Base-by-base conservation (phyloP, 1,140 invertebrate genomes). In the Listronotus bonariensis region DNA sequence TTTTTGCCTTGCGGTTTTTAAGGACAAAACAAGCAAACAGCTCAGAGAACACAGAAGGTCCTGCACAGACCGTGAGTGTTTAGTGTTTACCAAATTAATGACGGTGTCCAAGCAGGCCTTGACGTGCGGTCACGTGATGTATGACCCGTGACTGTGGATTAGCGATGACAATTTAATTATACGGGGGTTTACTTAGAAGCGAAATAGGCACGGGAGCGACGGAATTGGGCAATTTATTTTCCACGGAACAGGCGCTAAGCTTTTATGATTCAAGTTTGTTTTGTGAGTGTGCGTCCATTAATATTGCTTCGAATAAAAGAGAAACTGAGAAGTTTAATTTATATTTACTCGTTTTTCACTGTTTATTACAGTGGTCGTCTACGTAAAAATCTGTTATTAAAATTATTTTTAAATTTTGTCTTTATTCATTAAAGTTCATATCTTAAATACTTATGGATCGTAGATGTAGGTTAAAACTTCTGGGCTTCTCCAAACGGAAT, bases 121-220 rank as follows among this genome's bases (percentile, higher is more conserved):
- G 69, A 70, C 71, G 62, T 69, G 72, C 70, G 72, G 72, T 74
- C 72, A 74, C 67, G 71, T 74, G 72, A 74, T 73, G 67, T 71
- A 74, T 73, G 72, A 72, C 71, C 69, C 62, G 60, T 67, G 63
- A 68, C 67, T 55, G 46, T 46, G 71, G 72, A 74, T 74, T 74
- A 74, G 68, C 71, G 72, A 74, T 74, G 72, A 72, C 71, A 74
- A 71, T 74, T 74, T 74, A 72, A 74, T 74, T 74, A 74, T 71
- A 74, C 32, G n/a, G 66, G 66, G 67, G 63, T 70, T 73, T 69
- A 63, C 65, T 70, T 68, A 66, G 68, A 56, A 63, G 65, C 66
- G 58, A 62, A 68, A 57, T 51, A 45, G 48, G 62, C 34, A 68
- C 64, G 61, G 62, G 57, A 56, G 59, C 14, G 61, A 55, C 60